A percentile compares a stretch with the other conserved stretches of the same genome.
Evolutionary conservation across 2,888 invertebrate species (phyloP).

Genomic region (Microctonus aethiopoides): DNA sequence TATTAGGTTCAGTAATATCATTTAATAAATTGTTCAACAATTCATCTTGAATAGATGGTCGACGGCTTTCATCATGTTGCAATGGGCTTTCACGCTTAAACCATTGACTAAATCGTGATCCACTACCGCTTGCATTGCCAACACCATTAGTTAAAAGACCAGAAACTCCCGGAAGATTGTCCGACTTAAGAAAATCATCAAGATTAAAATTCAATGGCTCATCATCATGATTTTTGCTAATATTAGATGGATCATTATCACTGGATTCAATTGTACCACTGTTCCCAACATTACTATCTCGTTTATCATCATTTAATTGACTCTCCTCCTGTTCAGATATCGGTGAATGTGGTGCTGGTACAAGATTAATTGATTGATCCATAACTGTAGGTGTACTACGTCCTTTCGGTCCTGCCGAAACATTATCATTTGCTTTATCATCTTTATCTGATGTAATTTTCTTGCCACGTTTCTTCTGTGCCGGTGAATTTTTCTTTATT

Average conservation of each 20-base stretch:
- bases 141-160: conserved; percentile 79
- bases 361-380: conserved; percentile 56
- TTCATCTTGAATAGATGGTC: conserved; percentile 74
- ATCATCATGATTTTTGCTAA: conserved; percentile 47
- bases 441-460: conserved; percentile 65
- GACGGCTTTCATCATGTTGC: conserved; percentile 66
- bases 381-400: conserved; percentile 65
- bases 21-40: conserved; percentile 75
- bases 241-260: conserved; percentile 46
- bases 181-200: conserved; percentile 86
- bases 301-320: conserved; percentile 41
- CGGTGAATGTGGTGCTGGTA: conserved; percentile 62
- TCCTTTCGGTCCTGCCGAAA: conserved; percentile 56
- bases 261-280: conserved; percentile 47
- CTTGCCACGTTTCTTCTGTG: conserved; percentile 67
- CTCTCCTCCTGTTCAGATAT: conserved; percentile 59
- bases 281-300: conserved; percentile 43
- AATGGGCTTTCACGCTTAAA: conserved; percentile 79
- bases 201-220: conserved; percentile 76
- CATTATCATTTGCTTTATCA: conserved; percentile 46
- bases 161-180: conserved; percentile 80
- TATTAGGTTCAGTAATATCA: conserved; percentile 68
- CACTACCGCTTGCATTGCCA: conserved; percentile 68
- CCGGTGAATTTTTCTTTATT: conserved; percentile 65
- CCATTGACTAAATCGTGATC: conserved; percentile 84